Evolutionary conservation across 2,797 vertebrate genomes (phyloP).

Genomic region (Sitta carolinensis): DNA sequence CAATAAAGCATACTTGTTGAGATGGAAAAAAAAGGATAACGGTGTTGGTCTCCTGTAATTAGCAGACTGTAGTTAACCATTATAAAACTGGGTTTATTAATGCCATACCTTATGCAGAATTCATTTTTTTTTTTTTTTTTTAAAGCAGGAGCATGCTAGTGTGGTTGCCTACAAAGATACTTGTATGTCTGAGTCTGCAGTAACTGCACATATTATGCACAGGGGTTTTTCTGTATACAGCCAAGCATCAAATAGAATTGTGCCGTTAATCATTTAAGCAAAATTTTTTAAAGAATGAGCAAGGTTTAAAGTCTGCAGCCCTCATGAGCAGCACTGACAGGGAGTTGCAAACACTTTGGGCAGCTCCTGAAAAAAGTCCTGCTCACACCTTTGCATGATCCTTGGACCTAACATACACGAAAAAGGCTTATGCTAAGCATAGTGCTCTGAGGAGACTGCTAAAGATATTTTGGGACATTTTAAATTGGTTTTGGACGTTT

Average conservation of each 20-base stretch:
- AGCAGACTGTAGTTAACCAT: background rate
- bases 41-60: background rate
- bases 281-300: background rate
- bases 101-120: background rate
- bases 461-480: background rate
- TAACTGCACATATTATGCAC: background rate
- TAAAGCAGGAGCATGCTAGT: background rate
- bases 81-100: background rate
- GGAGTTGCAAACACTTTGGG: background rate
- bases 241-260: background rate
- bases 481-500: background rate
- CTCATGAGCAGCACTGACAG: background rate
- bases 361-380: background rate
- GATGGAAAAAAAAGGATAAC: background rate
- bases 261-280: background rate
- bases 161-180: background rate
- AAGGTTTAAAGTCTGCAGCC: background rate
- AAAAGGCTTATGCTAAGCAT: background rate
- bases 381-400: background rate
- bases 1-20: background rate
- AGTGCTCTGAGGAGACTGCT: background rate
- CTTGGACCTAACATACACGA: background rate
- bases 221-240: background rate
- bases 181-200: background rate
- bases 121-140: background rate